Conservation (phyloP, 2,113 vertebrate genomes). For the Thryonomys swinderianus region DNA sequence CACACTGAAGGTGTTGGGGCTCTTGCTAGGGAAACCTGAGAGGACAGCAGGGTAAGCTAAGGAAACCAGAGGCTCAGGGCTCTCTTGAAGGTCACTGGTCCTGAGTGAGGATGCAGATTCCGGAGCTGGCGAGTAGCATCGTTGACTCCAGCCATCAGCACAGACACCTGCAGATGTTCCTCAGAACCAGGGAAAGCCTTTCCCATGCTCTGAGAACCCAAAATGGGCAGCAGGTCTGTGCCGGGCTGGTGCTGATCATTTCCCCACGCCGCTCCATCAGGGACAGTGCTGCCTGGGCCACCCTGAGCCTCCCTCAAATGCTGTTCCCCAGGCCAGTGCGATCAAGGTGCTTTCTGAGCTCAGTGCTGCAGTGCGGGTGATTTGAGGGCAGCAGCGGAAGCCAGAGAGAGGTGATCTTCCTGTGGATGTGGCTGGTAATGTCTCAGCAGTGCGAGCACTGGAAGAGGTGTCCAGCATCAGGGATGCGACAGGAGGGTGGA, state of each 20-base stretch:
- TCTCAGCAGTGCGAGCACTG: neutral
- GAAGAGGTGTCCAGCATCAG: neutral
- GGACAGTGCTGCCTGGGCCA: neutral
- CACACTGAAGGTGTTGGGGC: neutral
- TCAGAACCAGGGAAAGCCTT: neutral
- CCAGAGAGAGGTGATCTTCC: neutral
- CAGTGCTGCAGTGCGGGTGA: too few relatives aligned
- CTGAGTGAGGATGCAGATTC: neutral
- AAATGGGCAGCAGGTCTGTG: neutral
- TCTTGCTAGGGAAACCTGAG: neutral
- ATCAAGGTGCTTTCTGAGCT: too few relatives aligned
- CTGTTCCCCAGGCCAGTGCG: neutral
- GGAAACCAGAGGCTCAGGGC: neutral
- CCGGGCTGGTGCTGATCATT: neutral
- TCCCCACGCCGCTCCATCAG: neutral
- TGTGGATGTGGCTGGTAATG: neutral
- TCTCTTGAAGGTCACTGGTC: neutral
- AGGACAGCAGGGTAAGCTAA: neutral
- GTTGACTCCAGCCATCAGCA: neutral
- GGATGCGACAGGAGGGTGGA: neutral
- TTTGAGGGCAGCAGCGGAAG: neutral
- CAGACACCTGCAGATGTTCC: too few relatives aligned
- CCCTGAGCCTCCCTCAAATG: neutral
- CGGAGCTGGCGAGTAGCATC: neutral
- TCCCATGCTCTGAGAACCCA: neutral